phyloP scores from a whole-genome alignment of 2,888 invertebrate species.

The Idaea dimidiata region DNA sequence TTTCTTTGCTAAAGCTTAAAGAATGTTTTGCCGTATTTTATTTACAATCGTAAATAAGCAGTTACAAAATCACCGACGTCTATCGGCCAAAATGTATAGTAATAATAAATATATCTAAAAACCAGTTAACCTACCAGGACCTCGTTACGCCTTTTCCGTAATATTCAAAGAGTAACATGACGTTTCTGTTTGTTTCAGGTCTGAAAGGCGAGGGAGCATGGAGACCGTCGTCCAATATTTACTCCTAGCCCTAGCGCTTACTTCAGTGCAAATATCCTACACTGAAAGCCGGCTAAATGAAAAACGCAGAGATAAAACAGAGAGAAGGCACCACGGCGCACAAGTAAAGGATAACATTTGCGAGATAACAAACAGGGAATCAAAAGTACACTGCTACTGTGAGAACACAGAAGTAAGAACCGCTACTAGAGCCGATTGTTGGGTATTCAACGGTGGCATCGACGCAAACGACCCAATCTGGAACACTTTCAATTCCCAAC shows the following conservation, averaged over 20 bases:
- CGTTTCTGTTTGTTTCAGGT: slow-evolving; percentile 69
- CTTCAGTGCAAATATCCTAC: slow-evolving; percentile 77
- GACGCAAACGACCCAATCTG: slow-evolving; percentile 86
- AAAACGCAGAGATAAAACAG: slow-evolving; percentile 77
- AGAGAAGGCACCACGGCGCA: slow-evolving; percentile 62
- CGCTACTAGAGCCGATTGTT: slow-evolving; percentile 87
- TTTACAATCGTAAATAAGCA: neutral
- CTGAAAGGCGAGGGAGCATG: slow-evolving; percentile 56
- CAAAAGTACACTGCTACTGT: slow-evolving; percentile 85
- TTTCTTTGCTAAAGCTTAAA: too few species aligned
- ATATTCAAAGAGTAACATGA: slow-evolving; percentile 24
- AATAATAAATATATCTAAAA: neutral
- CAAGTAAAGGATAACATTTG: slow-evolving; percentile 79
- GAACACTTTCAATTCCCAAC: slow-evolving; percentile 86
- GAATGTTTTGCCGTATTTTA: too few species aligned
- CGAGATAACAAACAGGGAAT: slow-evolving; percentile 76
- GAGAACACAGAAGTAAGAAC: slow-evolving; percentile 76
- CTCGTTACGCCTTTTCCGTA: neutral
- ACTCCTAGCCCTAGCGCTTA: slow-evolving; percentile 73
- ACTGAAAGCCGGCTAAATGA: slow-evolving; percentile 77
- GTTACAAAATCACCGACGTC: neutral
- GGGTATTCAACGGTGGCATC: slow-evolving; percentile 86
- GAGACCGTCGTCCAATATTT: slow-evolving; percentile 75
- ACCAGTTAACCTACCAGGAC: neutral
- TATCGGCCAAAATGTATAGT: neutral